Evolutionary conservation across 2,888 invertebrate species (phyloP).

Genomic region (Drosophila neonasuta): DNA sequence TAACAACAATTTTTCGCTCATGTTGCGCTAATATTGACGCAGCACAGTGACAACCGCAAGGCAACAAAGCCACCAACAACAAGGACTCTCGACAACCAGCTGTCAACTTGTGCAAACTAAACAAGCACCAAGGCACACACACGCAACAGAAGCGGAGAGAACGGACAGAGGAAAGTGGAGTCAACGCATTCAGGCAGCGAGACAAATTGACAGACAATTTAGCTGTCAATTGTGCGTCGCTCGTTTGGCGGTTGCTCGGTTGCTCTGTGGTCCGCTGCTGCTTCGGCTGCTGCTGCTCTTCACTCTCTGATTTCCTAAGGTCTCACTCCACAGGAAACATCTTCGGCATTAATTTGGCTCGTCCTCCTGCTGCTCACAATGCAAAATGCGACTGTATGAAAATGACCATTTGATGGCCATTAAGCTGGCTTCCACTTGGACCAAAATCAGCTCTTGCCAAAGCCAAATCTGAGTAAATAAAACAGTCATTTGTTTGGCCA

Average conservation of each 20-base stretch:
- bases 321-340: conserved; percentile 23
- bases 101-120: conserved; percentile 61
- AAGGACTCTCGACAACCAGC: conserved; percentile 42
- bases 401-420: conserved; percentile 59
- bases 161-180: conserved; percentile 13
- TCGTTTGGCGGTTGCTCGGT: conserved; percentile 42
- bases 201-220: conserved; percentile 78
- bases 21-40: conserved; percentile 52
- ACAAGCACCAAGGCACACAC: conserved; percentile 38
- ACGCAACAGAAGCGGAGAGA: conserved; percentile 5
- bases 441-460: conserved; percentile 9
- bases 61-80: conserved; percentile 27
- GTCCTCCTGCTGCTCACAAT: conserved; percentile 18
- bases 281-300: not conserved
- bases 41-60: conserved; percentile 36
- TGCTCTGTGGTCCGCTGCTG: conserved; percentile 6
- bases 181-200: conserved; percentile 63
- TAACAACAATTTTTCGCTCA: conserved; percentile 44
- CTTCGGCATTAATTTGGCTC: conserved; percentile 37
- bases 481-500: conserved; percentile 36
- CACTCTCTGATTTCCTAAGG: not conserved
- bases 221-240: conserved; percentile 71
- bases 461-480: conserved; percentile 31
- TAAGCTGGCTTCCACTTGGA: conserved; percentile 40
- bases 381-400: conserved; percentile 48